Evolutionary conservation across 2,113 vertebrate genomes (phyloP), one percentile per base, ranked within the genome.

Genomic region (Haemorhous mexicanus): DNA sequence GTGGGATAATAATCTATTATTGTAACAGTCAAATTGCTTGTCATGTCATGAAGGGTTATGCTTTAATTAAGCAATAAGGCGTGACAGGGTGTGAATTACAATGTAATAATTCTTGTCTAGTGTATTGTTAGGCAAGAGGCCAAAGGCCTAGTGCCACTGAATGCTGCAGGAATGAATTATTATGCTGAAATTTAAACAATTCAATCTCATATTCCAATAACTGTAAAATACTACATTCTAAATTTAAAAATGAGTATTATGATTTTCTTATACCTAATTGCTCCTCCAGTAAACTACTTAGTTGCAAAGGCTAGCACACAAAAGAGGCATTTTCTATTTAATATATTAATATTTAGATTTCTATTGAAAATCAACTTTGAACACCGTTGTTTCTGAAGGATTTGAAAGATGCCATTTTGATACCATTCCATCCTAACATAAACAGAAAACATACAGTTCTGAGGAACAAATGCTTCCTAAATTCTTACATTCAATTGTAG

Each of bases 11-110:
- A 96, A 97, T 97, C 96, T 97, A 94, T 98, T 98, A 97, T 90
- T 84, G 81, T 97, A 97, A 97, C 95, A 97, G 85, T 97, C 94
- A 97, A 96, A 98, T 96, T 96, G 93, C 96, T 97, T 98, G 97
- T 98, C 94, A 95, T 94, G 96, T 95, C 89, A 95, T 83, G 94
- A 96, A 97, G 94, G 93, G 94, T 89, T 95, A 95, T 94, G 96
- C 86, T 97, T 98, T 98, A 98, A 98, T 98, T 98, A 98, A 97
- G 97, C 97, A 98, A 95, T 97, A 98, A 98, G 95, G 91, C 93
- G 93, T 90, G 96, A 96, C 97, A 97, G 93, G 58, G 84, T 97
- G 87, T 97, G 97, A 98, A 97, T 98, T 97, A 97, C 96, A 95
- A 93, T 94, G 86, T 94, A 96, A 92, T 98, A 95, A 96, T 96